Conservation (phyloP, 2,113 vertebrate species). For the Leptosomus discolor region DNA sequence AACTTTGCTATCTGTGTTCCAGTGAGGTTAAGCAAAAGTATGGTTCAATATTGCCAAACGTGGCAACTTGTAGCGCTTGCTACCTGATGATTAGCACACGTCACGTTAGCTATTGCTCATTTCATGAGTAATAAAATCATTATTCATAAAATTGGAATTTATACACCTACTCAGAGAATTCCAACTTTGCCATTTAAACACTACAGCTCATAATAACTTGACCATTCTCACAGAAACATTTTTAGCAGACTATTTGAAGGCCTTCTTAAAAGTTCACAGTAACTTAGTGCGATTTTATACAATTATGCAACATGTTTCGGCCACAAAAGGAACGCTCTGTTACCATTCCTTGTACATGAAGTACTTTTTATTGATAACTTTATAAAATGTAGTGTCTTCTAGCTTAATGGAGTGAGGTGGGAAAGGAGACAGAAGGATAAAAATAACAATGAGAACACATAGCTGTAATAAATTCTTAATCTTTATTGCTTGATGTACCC, state of each 20-base stretch:
- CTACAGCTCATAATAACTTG: neutral
- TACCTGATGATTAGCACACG: neutral
- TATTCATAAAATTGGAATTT: neutral
- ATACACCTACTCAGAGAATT: neutral
- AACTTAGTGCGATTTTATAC: neutral
- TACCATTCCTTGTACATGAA: neutral
- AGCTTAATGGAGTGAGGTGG: neutral
- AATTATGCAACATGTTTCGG: neutral
- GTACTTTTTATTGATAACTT: neutral
- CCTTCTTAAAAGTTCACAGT: neutral
- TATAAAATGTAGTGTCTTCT: neutral
- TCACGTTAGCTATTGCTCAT: neutral
- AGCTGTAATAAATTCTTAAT: constrained; percentile 40
- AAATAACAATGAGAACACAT: constrained; percentile 23
- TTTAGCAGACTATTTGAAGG: neutral
- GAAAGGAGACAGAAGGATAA: constrained; percentile 11
- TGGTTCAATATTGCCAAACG: neutral
- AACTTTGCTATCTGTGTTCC: neutral
- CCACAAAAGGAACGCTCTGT: neutral
- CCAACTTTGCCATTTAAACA: neutral
- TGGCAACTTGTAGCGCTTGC: neutral
- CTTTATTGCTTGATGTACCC: constrained; percentile 27
- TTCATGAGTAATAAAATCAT: neutral
- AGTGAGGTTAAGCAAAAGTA: neutral
- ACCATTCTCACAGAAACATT: neutral